These are phyloP conservation scores for Drosophila watanabei DNA, from an alignment of 1,140 invertebrate species.

Conservation along the genomic window DNA sequence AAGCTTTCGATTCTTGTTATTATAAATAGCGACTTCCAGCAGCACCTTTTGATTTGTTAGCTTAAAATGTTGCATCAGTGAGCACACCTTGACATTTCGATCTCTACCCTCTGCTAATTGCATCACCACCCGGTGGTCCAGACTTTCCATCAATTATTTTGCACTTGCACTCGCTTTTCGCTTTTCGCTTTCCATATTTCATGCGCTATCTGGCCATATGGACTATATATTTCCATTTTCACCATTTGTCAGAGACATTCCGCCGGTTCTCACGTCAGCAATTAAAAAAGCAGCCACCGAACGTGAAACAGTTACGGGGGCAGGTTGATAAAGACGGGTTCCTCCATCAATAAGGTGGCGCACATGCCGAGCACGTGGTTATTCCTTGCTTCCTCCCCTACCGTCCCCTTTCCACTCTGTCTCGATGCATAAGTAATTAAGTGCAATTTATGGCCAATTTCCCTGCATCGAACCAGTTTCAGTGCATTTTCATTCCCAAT, in stretches of 20 bases:
- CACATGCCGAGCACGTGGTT: constrained; percentile 55
- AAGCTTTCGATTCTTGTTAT: constrained; percentile 8
- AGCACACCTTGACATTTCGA: constrained; percentile 31
- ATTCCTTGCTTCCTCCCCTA: background rate
- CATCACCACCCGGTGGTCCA: constrained; percentile 23
- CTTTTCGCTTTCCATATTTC: constrained; percentile 32
- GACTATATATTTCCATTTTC: constrained; percentile 39
- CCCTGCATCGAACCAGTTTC: constrained; percentile 76
- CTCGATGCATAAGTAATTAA: constrained; percentile 58
- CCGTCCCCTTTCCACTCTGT: constrained; percentile 10
- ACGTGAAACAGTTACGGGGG: constrained; percentile 41
- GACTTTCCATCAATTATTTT: constrained; percentile 52
- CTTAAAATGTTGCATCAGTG: constrained; percentile 10
- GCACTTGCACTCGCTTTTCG: constrained; percentile 49
- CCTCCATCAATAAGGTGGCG: constrained; percentile 21
- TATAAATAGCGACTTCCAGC: too few species aligned
- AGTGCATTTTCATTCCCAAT: constrained; percentile 49
- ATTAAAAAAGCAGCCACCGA: constrained; percentile 38
- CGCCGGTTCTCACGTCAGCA: constrained; percentile 56
- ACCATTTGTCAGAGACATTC: constrained; percentile 43
- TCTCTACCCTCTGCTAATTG: constrained; percentile 32
- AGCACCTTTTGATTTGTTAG: background rate
- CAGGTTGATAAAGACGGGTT: constrained; percentile 26
- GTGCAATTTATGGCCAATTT: constrained; percentile 73
- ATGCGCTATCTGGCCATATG: constrained; percentile 11